Conservation (phyloP, 2,113 vertebrate genomes). For the Enhydra lutris region DNA sequence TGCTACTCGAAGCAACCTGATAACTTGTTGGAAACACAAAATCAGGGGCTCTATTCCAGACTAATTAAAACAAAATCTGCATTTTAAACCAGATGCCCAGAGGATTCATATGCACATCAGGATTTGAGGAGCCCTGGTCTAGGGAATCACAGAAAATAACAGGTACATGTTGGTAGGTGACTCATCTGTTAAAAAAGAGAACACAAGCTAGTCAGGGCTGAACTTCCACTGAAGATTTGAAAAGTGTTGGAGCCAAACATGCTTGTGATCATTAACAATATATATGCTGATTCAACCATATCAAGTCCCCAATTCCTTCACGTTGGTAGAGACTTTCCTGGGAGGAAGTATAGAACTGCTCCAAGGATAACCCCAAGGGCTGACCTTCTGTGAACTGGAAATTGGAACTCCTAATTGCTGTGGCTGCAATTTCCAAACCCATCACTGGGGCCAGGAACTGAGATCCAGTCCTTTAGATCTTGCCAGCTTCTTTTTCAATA, state of each 20-base stretch:
- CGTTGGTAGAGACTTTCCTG: not conserved
- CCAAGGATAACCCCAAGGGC: conserved; percentile 49
- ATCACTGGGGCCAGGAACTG: conserved; percentile 40
- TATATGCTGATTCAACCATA: not conserved
- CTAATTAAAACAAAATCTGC: not conserved
- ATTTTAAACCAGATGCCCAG: not conserved
- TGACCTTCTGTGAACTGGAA: conserved; percentile 66
- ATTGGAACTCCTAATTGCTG: conserved; percentile 64
- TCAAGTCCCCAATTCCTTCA: not conserved
- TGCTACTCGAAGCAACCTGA: not conserved
- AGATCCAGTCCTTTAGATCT: conserved; percentile 32
- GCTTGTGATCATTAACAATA: not conserved
- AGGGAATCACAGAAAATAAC: not conserved
- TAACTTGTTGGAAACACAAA: not conserved
- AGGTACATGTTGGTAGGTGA: not conserved
- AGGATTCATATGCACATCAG: not conserved
- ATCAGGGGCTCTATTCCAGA: not conserved
- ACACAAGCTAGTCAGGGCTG: not conserved
- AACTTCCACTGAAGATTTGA: conserved; percentile 19
- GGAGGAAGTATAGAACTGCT: conserved; percentile 39
- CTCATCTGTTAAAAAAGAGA: not conserved
- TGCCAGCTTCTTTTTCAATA: conserved; percentile 66
- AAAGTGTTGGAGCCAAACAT: not conserved
- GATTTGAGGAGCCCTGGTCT: not conserved
- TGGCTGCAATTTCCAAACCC: conserved; percentile 67